Evolutionary conservation across 2,888 invertebrate species (phyloP).

Genomic region (Cephus rjabovi): DNA sequence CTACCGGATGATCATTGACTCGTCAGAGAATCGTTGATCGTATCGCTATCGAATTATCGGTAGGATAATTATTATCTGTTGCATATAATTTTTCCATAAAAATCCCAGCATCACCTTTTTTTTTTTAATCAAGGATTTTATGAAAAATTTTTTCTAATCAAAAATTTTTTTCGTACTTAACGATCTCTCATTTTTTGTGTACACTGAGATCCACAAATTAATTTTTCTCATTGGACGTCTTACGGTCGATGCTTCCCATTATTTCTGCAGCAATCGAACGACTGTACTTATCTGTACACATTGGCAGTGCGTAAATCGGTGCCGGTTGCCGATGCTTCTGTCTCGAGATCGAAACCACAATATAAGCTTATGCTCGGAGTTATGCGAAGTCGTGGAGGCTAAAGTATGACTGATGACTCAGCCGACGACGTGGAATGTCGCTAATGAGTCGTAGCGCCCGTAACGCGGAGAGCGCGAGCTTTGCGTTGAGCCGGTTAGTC

Average conservation of each 20-base stretch:
- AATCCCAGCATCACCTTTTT: background rate
- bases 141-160: background rate
- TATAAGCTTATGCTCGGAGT: slow-evolving; percentile 36
- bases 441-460: slow-evolving; percentile 52
- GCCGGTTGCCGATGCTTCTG: slow-evolving; percentile 13
- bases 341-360: slow-evolving; percentile 36
- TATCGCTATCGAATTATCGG: background rate
- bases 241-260: background rate
- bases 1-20: slow-evolving; percentile 17
- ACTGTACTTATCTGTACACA: background rate
- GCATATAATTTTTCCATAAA: background rate
- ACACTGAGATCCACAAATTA: background rate
- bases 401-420: slow-evolving; percentile 59
- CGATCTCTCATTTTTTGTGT: background rate
- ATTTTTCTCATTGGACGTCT: background rate
- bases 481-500: background rate
- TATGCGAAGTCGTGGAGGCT: slow-evolving; percentile 44
- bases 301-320: background rate
- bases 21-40: background rate
- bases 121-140: background rate
- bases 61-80: background rate
- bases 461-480: background rate
- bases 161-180: background rate
- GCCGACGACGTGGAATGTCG: slow-evolving; percentile 60
- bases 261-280: background rate